Percentiles rank a stretch among this genome's conserved stretches.
Conservation (phyloP, 2,113 vertebrate species). For the Lepus europaeus region DNA sequence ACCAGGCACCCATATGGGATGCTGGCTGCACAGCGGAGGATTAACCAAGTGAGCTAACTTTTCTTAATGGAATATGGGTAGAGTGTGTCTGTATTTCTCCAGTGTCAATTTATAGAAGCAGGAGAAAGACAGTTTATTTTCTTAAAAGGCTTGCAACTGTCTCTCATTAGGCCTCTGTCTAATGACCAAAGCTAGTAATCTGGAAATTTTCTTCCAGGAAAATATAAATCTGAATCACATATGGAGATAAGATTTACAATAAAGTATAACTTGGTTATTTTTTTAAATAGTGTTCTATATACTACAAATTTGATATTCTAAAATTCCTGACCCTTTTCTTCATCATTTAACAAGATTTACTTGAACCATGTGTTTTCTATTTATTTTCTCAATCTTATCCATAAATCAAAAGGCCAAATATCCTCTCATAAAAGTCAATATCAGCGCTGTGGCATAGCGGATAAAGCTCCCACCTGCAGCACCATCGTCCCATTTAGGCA, state of each 20-base stretch:
- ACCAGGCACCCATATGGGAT: no score
- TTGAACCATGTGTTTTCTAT: not conserved
- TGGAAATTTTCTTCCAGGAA: constrained; percentile 38
- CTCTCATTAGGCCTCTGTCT: not conserved
- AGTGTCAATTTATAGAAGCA: not conserved
- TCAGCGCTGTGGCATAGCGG: not conserved
- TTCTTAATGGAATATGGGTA: constrained; percentile 24
- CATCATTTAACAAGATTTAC: not conserved
- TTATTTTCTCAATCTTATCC: constrained; percentile 18
- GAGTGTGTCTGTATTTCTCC: not conserved
- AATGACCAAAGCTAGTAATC: not conserved
- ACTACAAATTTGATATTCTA: not conserved
- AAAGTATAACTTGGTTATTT: not conserved
- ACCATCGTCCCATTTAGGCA: no score
- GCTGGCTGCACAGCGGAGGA: no score
- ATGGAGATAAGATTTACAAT: not conserved
- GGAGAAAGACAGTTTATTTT: not conserved
- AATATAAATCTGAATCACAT: not conserved
- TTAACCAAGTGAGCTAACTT: not conserved
- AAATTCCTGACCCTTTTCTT: not conserved
- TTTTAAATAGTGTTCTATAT: not conserved
- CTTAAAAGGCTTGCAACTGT: not conserved
- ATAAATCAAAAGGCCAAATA: constrained; percentile 38
- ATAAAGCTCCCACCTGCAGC: no score
- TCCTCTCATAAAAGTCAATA: not conserved